Base-by-base conservation (phyloP, 2,888 invertebrate genomes). In the Nomada fucata region DNA sequence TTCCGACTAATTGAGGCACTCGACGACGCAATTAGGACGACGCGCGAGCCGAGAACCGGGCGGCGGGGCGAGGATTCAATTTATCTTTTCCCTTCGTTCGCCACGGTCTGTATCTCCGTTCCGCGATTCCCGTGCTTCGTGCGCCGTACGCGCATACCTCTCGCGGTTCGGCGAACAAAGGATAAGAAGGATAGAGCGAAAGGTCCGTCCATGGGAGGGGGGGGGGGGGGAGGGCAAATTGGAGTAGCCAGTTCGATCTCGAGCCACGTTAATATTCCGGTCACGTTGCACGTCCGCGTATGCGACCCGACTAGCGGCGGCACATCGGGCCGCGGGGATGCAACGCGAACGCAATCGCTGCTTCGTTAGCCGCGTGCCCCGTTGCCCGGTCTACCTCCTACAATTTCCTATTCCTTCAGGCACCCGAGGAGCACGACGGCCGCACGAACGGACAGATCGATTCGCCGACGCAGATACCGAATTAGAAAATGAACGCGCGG, bases 1-100 rank as follows among this genome's bases (percentile, higher is more conserved):
- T 86, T 86, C 79, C 74, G 53, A 70, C 82, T 86, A 86, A 86
- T 86, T 75, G 85, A 85, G 77, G 70, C 79, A 73, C 70, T 85
- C 85, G 82, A 52, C 85, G 70, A 36, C 79, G 67, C 85, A 85
- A 86, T 86, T 86, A 86, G 82, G 68, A 74, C 76, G 75, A 68
- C 67, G 61, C 52, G 59, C 74, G 72, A 67, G 63, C 26, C 50
- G 26, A 18, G n/a, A n/a, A n/a, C n/a, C n/a, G n/a, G n/a, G 52
- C 64, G 72, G 20, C 20, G 53, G 20, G n/a, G 59, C 50, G 71
- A 65, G 52, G 44, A 57, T 52, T 74, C 70, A 72, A 65, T 79
- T 69, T 57, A 42, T n/a, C 42, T 26, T 36, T 18, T 42, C 23
- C 44, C 47, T 63, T 7, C 2, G 47, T 18, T 36, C 29, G 44